phyloP scores from a whole-genome alignment of 1,140 invertebrate species.

The Plectus sambesii region DNA sequence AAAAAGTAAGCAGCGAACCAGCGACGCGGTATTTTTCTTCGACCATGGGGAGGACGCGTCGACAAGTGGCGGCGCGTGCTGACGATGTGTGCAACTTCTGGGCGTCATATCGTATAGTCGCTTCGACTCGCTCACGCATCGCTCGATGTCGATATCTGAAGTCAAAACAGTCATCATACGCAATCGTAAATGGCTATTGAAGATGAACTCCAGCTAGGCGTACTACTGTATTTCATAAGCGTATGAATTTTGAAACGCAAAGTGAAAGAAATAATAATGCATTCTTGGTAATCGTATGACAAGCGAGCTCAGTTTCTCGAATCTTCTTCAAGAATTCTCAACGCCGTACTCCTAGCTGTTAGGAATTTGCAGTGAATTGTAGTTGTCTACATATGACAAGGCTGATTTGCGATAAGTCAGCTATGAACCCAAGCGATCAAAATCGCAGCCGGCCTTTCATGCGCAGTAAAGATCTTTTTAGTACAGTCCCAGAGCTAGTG shows the following conservation, averaged over 20 bases:
- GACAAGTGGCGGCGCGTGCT: neutral
- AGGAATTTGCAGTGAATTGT: no score
- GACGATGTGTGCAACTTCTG: neutral
- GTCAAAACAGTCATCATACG: constrained; percentile 27
- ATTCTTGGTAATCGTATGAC: no score
- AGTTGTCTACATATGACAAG: no score
- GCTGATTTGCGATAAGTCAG: no score
- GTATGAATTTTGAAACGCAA: constrained; percentile 1
- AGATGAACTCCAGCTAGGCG: neutral
- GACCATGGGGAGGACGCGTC: neutral
- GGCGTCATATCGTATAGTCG: constrained; percentile 73
- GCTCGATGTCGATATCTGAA: constrained; percentile 82
- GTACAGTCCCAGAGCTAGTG: no score
- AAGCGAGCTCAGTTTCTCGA: neutral
- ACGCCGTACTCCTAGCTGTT: no score
- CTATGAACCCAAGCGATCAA: no score
- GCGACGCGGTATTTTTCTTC: neutral
- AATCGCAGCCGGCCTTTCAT: no score
- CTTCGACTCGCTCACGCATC: constrained; percentile 75
- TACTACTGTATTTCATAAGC: neutral
- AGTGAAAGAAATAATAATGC: no score
- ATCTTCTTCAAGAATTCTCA: no score
- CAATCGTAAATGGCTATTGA: neutral
- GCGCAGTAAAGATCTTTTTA: no score
- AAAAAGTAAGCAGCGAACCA: neutral